Evolutionary conservation across 2,797 vertebrate genomes (phyloP), one percentile per base, ranked within the genome.

Genomic region (Sebastes jordani): DNA sequence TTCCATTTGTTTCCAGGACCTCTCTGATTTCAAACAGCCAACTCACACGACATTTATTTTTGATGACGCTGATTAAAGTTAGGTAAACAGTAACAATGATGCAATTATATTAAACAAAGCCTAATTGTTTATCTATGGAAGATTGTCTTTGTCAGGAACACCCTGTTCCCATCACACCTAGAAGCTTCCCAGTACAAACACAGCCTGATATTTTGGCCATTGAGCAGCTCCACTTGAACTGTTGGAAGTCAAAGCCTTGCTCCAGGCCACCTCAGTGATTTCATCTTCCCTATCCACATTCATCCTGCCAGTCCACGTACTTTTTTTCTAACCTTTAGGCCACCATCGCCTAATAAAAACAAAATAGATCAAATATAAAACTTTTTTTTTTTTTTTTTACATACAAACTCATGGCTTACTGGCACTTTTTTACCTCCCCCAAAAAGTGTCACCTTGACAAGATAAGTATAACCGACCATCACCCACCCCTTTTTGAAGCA

Each of bases 261-360:
- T n/a, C 13, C 11, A 38, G 14, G 8, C n/a, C 23, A 60, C n/a
- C 32, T 30, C 30, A 7, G 3, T 27, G 36, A 34, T 52, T 52
- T 46, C 6, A 42, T 29, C 11, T 7, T 23, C 11, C 0, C 23
- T 2, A 20, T 18, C 8, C 32, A 62, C 16, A 34, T 34, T 9
- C 9, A 23, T 32, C 38, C 38, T 61, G 25, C 11, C 0, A 0
- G 42, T 46, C 46, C 6, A 5, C 1, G 25, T 0, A 11, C 16
- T 2, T 38, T 42, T 38, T 23, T 36, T 20, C 14, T 13, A 2
- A 54, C 52, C 7, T 27, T 58, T 10, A 49, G 2, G 0, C 46
- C 0, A 55, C 2, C 7, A 20, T 22, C 56, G 1, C 1, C 3
- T 1, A n/a, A 2, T 18, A 29, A 9, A n/a, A 2, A 16, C 4